Base-by-base conservation (phyloP, 2,888 invertebrate genomes). In the Habroteleia sp. region DNA sequence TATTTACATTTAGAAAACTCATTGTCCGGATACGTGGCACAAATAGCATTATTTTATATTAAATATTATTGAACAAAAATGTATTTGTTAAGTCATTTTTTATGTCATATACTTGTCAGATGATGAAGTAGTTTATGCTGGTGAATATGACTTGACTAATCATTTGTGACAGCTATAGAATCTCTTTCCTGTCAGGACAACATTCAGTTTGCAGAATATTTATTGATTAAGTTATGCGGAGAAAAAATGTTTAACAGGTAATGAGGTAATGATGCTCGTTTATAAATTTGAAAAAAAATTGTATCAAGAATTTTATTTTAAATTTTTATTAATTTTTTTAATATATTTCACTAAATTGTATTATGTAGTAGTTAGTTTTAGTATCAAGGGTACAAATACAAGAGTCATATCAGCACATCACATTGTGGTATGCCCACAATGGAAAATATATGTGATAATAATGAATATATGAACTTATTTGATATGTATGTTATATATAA, bases 11-110 rank as follows among this genome's bases (percentile, higher is more conserved):
- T 4, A 20, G 17, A 50, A 23, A 50, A 50, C 33, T 50, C 50
- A 50, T 50, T 50, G 35, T n/a, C 52, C 35, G 52, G 52, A 52
- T 37, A 14, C n/a, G 52, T 4, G 29, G 23, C 54, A 52, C 14
- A 37, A 52, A 37, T 52, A 50, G 13, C 35, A n/a, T 20, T 10
- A 33, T 16, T 31, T 10, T 8, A 31, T 7, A 33, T 48, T 25
- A 48, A 31, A 46, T 31, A 29, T 13, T n/a, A 17, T 44, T 14
- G 17, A 8, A 37, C 6, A 27, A 8, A 25, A 20, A 14, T 46
- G 8, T 5, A 16, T 46, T 46, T 16, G 14, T 14, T 23, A 16
- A 31, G 31, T 31, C 31, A 46, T 31, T 46, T 46, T 46, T 46
- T 46, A 46, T 17, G 5, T 29, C 16, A 4, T 31, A 17, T 29